Conservation (phyloP, 2,888 invertebrate genomes). For the Sericinus montela region DNA sequence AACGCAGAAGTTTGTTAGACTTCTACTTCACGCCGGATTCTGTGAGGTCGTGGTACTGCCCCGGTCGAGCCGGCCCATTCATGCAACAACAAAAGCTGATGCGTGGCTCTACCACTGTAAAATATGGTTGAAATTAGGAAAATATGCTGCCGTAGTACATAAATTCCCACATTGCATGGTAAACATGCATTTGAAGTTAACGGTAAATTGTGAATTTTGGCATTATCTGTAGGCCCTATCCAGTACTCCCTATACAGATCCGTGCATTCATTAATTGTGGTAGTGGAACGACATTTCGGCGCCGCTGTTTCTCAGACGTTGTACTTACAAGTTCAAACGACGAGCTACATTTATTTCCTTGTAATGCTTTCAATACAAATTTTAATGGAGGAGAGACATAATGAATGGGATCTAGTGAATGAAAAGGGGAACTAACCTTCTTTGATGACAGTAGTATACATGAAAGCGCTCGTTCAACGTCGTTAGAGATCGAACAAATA, state of each 20-base stretch:
- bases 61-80: too few species aligned
- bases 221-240: constrained; percentile 7
- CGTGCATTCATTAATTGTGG: constrained; percentile 29
- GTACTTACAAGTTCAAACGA: constrained; percentile 22
- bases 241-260: constrained; percentile 14
- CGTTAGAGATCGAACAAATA: constrained; percentile 9
- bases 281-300: constrained; percentile 26
- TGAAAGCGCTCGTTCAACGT: constrained; percentile 10
- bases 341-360: constrained; percentile 23
- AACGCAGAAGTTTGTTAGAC: too few species aligned
- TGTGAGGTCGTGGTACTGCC: too few species aligned
- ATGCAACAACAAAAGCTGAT: too few species aligned
- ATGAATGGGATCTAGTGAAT: constrained; percentile 13
- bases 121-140: too few species aligned
- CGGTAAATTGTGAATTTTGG: too few species aligned
- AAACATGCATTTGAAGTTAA: too few species aligned
- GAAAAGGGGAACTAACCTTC: constrained; percentile 5
- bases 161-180: too few species aligned
- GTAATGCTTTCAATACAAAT: constrained; percentile 35
- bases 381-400: constrained; percentile 21
- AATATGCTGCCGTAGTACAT: too few species aligned
- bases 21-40: too few species aligned
- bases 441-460: constrained; percentile 6
- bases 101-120: too few species aligned
- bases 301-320: constrained; percentile 24